A percentile compares a stretch with the other conserved stretches of the same genome.
Conservation (phyloP, 2,113 vertebrate genomes). For the Cromileptes altivelis region DNA sequence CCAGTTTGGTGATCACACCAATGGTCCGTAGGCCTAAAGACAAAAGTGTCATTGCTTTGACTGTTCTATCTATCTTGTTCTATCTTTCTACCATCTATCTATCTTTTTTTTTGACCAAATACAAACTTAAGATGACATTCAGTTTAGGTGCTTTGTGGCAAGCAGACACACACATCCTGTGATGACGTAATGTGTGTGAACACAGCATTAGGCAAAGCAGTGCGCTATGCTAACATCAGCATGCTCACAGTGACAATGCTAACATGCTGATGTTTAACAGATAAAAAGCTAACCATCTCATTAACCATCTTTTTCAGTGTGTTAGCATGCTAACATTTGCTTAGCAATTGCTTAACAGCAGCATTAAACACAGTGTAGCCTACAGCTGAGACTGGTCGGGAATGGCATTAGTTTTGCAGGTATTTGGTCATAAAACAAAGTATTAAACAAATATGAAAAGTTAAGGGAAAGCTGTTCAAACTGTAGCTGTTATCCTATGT, state of each 20-base stretch:
- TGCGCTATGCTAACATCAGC: not conserved
- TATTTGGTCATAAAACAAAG: not conserved
- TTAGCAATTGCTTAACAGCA: too few relatives aligned
- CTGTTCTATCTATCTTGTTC: too few relatives aligned
- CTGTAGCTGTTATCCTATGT: not conserved
- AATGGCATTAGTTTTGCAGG: not conserved
- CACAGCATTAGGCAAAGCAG: too few relatives aligned
- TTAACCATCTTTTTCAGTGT: not conserved
- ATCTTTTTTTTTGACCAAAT: too few relatives aligned
- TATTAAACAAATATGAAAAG: not conserved
- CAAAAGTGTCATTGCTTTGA: not conserved
- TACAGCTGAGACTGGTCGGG: not conserved
- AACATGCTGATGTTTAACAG: not conserved
- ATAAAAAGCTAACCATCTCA: not conserved
- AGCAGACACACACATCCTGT: too few relatives aligned
- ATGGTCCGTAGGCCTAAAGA: conserved; percentile 92
- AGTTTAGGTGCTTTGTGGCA: too few relatives aligned
- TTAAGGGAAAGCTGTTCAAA: not conserved
- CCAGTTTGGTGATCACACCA: conserved; percentile 97
- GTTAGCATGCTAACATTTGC: not conserved
- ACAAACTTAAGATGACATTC: too few relatives aligned
- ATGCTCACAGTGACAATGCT: not conserved
- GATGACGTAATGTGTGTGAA: too few relatives aligned
- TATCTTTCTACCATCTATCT: too few relatives aligned
- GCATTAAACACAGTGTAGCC: not conserved